Base-by-base conservation (phyloP, 35 echinoderm and acorn worm species). In the Eucidaris tribuloides region DNA sequence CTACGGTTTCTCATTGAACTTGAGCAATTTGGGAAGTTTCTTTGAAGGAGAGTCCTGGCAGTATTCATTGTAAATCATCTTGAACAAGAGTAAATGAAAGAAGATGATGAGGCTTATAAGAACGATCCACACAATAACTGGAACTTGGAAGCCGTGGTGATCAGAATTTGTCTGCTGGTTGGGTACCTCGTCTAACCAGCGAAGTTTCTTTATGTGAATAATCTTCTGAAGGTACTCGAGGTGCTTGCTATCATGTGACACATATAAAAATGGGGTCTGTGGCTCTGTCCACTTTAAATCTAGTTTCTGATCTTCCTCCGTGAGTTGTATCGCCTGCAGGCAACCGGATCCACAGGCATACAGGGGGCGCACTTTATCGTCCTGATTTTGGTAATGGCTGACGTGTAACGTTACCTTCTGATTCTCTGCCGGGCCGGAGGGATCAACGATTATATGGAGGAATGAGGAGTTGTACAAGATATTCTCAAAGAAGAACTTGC, bases 1-100 rank as follows among this genome's bases (percentile, higher is more conserved):
- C n/a, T 44, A 74, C 30, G 68, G 68, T 44, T 74, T 74, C 0
- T 25, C 20, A 74, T 74, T 74, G 25, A 74, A 74, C 41, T 88
- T 88, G 55, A 58, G 78, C 44, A 71, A 88, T 13, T 80, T 88
- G 27, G 45, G 60, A 40, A 55, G 77, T 24, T 46, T 80, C 7
- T 20, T 62, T n/a, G n/a, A n/a, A 17, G 57, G 22, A 0, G 85
- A 64, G 38, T 86, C 79, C 7, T 76, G 78, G 57, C 94, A 97
- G 28, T 97, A 97, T 70, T 97, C 94, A 74, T 88, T 91, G 72
- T 86, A 97, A 24, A 97, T 91, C 35, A 97, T 60, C 38, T 92
- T 91, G n/a, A 97, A 58, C 15, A 97, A 65, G 76, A 97, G 81
- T 42, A 97, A 45, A 80, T 97, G 94, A 76, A 97, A 97, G 38